Base-by-base conservation (phyloP, 2,797 vertebrate genomes). In the Micromesistius poutassou region DNA sequence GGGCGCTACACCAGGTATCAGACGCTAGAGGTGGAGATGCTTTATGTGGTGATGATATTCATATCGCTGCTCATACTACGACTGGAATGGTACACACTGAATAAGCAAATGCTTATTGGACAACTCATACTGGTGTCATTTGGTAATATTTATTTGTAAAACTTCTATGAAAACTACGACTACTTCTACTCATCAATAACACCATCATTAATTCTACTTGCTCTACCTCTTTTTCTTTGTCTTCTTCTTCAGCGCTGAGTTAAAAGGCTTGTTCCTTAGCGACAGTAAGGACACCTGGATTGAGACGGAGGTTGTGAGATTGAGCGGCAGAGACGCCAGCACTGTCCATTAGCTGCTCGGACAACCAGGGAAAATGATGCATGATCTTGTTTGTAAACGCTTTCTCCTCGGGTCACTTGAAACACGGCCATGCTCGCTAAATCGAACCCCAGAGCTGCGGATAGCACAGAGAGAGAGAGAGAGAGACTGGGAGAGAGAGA, bases 321-420 rank as follows among this genome's bases (percentile, higher is more conserved):
- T 42, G 40, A 42, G 40, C 40, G 40, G 40, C 40, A 42, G 79
- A 78, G 83, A 86, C 79, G 80, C 85, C 80, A 85, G 84, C 84
- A 89, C 77, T 84, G 85, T 88, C 90, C 89, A 90, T 84, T 92
- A 89, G 88, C 85, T 92, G 88, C 86, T 82, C 79, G 79, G 86
- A 92, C 88, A 93, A 88, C 80, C 89, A 83, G 74, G 86, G 82
- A 87, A 87, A 86, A 89, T 92, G 85, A 87, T 89, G 88, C 87
- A 91, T 82, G 88, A 83, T 85, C 76, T 80, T 81, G 81, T 84
- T 87, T 83, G 83, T 90, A 89, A 91, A 87, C 87, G 76, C 79
- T 90, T 91, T 90, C 78, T 84, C 89, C 81, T 80, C 36, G 73
- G 86, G 85, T 90, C 90, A 89, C 77, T 80, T 81, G 85, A 73